Conservation (phyloP, 2,113 vertebrate genomes). For the Cepphus grylle region DNA sequence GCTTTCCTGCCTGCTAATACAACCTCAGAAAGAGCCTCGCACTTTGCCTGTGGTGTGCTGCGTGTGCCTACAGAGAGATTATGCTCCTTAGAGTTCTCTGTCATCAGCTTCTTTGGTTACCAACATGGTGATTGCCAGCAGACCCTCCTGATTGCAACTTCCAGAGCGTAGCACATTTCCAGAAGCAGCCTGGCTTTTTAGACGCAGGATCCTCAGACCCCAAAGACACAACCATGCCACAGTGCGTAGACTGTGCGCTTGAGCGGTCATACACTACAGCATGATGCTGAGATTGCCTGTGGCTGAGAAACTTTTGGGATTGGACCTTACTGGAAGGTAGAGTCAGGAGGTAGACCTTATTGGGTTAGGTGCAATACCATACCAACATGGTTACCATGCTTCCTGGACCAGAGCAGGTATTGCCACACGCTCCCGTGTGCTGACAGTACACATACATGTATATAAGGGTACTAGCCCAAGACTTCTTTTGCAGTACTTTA, state of each 20-base stretch:
- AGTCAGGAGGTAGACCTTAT: neutral
- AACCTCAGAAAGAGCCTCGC: neutral
- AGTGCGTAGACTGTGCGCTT: accelerated
- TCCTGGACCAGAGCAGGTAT: neutral
- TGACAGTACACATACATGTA: neutral
- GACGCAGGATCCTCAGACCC: neutral
- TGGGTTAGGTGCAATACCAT: neutral
- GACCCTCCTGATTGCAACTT: accelerated
- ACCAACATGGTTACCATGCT: neutral
- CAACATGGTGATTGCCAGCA: accelerated
- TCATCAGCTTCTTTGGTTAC: neutral
- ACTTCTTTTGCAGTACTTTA: neutral
- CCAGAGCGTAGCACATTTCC: neutral
- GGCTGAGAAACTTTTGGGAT: accelerated
- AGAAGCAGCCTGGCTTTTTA: neutral
- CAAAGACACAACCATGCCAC: accelerated
- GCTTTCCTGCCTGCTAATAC: neutral
- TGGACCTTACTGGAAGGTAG: too few species aligned
- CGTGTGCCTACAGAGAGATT: neutral
- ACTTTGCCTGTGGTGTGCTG: neutral
- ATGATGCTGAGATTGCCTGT: neutral
- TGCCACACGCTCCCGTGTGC: neutral
- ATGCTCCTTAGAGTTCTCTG: neutral
- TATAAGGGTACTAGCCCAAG: neutral
- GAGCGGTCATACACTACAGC: accelerated